Evolutionary conservation across 2,888 invertebrate genomes (phyloP).

Genomic region (Xestia sexstrigata): DNA sequence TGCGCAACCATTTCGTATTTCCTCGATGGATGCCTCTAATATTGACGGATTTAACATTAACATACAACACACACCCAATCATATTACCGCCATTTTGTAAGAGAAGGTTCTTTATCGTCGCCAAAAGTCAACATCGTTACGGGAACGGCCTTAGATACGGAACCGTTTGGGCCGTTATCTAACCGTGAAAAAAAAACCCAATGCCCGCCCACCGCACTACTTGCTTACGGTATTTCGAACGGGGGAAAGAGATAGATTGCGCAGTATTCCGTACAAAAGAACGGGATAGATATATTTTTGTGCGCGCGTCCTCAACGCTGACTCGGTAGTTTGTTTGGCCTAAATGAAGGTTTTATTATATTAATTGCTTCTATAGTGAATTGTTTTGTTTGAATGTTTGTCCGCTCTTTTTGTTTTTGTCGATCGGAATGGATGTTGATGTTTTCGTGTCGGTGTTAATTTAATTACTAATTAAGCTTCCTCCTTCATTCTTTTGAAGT

Average conservation of each 20-base stretch:
- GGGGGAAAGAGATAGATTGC: constrained; percentile 78
- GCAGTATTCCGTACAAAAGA: constrained; percentile 70
- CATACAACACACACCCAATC: constrained; percentile 40
- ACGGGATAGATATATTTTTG: constrained; percentile 75
- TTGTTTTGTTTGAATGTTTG: constrained; percentile 71
- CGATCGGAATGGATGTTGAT: constrained; percentile 38
- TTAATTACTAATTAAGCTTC: constrained; percentile 54
- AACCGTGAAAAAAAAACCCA: constrained; percentile 87
- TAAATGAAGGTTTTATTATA: constrained; percentile 84
- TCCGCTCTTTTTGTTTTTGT: constrained; percentile 55
- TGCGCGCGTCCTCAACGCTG: constrained; percentile 70
- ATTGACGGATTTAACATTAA: constrained; percentile 40
- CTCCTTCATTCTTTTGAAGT: too few species aligned
- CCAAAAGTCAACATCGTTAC: constrained; percentile 82
- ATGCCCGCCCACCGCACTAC: constrained; percentile 82
- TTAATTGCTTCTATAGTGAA: constrained; percentile 79
- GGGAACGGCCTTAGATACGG: constrained; percentile 78
- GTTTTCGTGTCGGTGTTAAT: constrained; percentile 28
- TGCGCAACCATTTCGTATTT: constrained; percentile 11
- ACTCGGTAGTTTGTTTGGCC: constrained; percentile 78
- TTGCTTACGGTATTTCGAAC: constrained; percentile 89
- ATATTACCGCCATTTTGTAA: constrained; percentile 63
- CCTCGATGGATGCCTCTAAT: constrained; percentile 42
- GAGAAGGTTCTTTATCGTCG: constrained; percentile 67
- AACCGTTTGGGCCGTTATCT: constrained; percentile 86